Evolutionary conservation across 1,140 invertebrate genomes (phyloP), one percentile per base, ranked within the genome.

Genomic region (Drosophila ironensis): DNA sequence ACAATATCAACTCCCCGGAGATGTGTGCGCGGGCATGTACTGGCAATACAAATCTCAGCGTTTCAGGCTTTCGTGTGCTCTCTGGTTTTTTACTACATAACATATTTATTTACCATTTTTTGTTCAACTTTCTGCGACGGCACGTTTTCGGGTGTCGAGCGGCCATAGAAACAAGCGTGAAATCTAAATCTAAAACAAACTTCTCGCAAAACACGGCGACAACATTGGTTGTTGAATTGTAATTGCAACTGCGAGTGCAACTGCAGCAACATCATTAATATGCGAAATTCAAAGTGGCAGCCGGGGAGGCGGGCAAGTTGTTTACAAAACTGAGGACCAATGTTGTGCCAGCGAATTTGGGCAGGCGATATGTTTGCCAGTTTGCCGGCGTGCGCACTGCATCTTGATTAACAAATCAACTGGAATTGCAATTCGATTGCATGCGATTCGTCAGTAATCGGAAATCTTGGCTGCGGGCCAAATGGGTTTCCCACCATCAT

Each of bases 321-420:
- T 81, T 81, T 81, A 72, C 56, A n/a, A n/a, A n/a, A n/a, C n/a
- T n/a, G n/a, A n/a, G n/a, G n/a, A n/a, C 69, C 66, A 70, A 30
- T 11, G 67, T 71, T 40, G 41, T 22, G 14, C 33, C 14, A 6
- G 20, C 20, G 12, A n/a, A n/a, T n/a, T n/a, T 9, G 8, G 30
- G 2, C n/a, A 9, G 44, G 38, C 28, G 24, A 45, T 66, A 50
- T 46, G 19, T 52, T 14, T 50, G 14, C n/a, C 40, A n/a, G 53
- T 42, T 38, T 66, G 27, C 11, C 25, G 41, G 53, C 42, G 50
- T 54, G 48, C 53, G 73, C 52, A 40, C 37, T 45, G 41, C 75
- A 56, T 54, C 44, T 59, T 66, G 69, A 77, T 84, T 74, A 74
- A 68, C 63, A 78, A 84, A 80, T 80, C 80, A 86, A 67, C 69